phyloP scores from a whole-genome alignment of 2,888 invertebrate genomes.

The Spatulosminthurus flaviceps region DNA sequence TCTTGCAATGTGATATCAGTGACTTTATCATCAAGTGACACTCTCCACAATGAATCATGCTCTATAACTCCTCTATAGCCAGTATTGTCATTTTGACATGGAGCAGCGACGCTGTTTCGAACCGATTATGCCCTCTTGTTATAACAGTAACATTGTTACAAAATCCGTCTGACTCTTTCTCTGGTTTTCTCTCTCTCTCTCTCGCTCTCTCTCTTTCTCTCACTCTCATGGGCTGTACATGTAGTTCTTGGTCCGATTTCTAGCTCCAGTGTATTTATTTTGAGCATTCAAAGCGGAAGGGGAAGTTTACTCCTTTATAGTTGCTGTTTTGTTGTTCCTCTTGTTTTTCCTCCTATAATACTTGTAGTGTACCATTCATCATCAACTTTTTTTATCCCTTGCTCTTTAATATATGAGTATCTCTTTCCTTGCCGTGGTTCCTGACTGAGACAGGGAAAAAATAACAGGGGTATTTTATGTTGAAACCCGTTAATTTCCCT shows the following conservation, averaged over 20 bases:
- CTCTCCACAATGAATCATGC: conserved; percentile 52
- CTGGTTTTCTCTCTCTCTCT: too few relatives aligned
- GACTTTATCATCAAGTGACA: conserved; percentile 52
- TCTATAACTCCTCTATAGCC: not conserved
- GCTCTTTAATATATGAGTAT: too few relatives aligned
- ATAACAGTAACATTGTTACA: conserved; percentile 29
- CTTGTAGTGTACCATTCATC: too few relatives aligned
- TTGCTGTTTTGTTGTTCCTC: too few relatives aligned
- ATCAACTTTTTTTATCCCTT: too few relatives aligned
- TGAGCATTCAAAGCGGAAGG: not conserved
- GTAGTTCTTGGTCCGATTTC: not conserved
- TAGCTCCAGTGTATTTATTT: not conserved
- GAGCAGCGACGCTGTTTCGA: conserved; percentile 15
- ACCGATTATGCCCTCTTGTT: conserved; percentile 8
- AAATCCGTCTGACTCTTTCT: not conserved
- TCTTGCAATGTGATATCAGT: conserved; percentile 38
- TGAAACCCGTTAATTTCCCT: too few relatives aligned
- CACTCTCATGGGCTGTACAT: not conserved
- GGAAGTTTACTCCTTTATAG: too few relatives aligned
- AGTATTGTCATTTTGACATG: conserved; percentile 19
- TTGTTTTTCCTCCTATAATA: too few relatives aligned
- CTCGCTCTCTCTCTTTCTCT: too few relatives aligned
- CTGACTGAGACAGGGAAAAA: too few relatives aligned
- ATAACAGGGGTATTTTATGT: too few relatives aligned
- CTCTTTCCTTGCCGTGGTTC: too few relatives aligned